phyloP scores from a whole-genome alignment of 2,113 vertebrate species.

The Sylvilagus bachmani region DNA sequence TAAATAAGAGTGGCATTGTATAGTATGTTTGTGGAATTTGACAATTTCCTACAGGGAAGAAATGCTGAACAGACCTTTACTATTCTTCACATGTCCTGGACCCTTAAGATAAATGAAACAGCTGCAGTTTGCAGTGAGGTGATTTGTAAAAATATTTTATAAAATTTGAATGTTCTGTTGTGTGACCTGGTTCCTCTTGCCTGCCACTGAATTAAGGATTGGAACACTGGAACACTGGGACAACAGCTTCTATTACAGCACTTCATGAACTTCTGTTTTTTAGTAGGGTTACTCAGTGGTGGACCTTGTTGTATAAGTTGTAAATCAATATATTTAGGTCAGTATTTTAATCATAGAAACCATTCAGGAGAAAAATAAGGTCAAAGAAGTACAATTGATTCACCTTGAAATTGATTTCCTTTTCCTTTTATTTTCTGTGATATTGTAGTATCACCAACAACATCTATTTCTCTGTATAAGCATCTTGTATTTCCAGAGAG shows the following conservation, averaged over 20 bases:
- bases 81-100: slow-evolving; percentile 24
- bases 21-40: slow-evolving; percentile 68
- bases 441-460: neutral
- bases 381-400: neutral
- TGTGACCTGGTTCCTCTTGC: neutral
- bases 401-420: neutral
- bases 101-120: slow-evolving; percentile 57
- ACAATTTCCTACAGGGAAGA: slow-evolving; percentile 73
- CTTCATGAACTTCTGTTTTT: neutral
- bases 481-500: neutral
- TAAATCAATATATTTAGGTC: neutral
- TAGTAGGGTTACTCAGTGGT: neutral
- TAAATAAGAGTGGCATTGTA: slow-evolving; percentile 75
- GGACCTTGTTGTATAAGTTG: neutral
- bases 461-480: neutral
- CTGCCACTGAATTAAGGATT: neutral
- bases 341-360: neutral
- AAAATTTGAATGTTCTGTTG: neutral
- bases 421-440: neutral
- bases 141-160: slow-evolving; percentile 28
- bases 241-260: neutral
- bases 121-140: neutral
- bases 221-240: neutral
- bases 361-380: neutral
- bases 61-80: slow-evolving; percentile 59